Conservation (phyloP, 2,113 vertebrate species). For the Boulengeromyrus knoepffleri region DNA sequence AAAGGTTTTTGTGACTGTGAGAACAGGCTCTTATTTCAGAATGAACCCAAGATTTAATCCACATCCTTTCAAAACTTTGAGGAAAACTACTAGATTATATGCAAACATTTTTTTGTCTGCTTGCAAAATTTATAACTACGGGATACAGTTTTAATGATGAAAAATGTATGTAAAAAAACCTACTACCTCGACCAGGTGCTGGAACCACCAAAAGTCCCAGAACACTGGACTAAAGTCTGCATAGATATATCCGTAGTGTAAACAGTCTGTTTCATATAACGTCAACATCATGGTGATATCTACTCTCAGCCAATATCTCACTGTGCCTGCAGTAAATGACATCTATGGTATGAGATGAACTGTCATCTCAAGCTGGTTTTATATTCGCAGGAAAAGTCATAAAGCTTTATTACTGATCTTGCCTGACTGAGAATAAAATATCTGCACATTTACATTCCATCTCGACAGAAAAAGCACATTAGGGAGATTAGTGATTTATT, state of each 20-base stretch:
- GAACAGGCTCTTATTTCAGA: background rate
- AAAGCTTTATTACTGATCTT: background rate
- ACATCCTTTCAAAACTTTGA: background rate
- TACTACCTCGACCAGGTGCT: background rate
- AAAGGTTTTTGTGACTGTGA: background rate
- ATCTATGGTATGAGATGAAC: background rate
- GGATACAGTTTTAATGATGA: background rate
- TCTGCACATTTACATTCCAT: background rate
- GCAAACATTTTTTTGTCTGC: background rate
- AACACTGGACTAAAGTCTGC: background rate
- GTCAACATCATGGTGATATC: background rate
- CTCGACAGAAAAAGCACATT: background rate
- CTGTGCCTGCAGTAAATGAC: background rate
- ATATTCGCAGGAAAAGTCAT: background rate
- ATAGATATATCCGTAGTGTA: background rate
- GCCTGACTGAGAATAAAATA: background rate
- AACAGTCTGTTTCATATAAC: background rate
- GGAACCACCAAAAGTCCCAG: background rate
- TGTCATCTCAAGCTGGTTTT: background rate
- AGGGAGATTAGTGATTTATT: background rate
- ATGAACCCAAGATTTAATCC: constrained; percentile 4
- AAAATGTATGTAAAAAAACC: background rate
- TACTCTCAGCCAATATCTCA: background rate
- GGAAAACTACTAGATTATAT: background rate
- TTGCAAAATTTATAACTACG: background rate